Evolutionary conservation across 2,113 vertebrate genomes (phyloP).

Genomic region (Chaetops frenatus): DNA sequence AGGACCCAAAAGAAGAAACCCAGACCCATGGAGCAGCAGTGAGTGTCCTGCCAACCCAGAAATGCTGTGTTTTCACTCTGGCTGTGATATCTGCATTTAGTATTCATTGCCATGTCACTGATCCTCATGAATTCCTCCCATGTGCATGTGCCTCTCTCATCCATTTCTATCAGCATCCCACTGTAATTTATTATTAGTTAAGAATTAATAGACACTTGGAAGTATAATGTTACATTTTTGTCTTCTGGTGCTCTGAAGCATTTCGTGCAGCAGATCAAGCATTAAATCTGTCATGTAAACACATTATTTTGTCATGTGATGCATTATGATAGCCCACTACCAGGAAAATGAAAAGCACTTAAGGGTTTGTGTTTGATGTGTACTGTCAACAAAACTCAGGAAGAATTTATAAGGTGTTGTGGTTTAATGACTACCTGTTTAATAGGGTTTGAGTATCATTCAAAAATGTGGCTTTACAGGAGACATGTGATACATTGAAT

Average conservation of each 20-base stretch:
- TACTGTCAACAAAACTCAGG: constrained; percentile 37
- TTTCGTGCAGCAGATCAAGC: constrained; percentile 38
- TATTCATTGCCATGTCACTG: neutral
- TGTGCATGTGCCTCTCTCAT: neutral
- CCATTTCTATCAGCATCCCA: constrained; percentile 35
- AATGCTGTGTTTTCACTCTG: neutral
- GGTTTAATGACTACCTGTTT: constrained; percentile 47
- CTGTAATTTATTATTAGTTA: constrained; percentile 63
- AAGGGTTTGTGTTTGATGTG: constrained; percentile 37
- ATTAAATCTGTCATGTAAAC: constrained; percentile 56
- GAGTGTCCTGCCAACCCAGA: neutral
- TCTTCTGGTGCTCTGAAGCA: constrained; percentile 23
- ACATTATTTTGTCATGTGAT: constrained; percentile 58
- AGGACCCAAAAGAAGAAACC: neutral
- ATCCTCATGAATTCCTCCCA: constrained; percentile 32
- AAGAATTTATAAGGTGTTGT: constrained; percentile 31
- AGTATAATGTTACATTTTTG: constrained; percentile 52
- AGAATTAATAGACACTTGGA: constrained; percentile 49
- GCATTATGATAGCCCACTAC: constrained; percentile 18
- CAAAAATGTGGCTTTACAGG: neutral
- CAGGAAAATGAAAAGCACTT: constrained; percentile 46
- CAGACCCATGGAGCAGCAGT: neutral
- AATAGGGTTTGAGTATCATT: constrained; percentile 51
- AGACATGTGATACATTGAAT: constrained; percentile 14
- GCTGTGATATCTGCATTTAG: neutral